phyloP scores from a whole-genome alignment of 2,888 invertebrate species.

The Agrilus cyanescens region DNA sequence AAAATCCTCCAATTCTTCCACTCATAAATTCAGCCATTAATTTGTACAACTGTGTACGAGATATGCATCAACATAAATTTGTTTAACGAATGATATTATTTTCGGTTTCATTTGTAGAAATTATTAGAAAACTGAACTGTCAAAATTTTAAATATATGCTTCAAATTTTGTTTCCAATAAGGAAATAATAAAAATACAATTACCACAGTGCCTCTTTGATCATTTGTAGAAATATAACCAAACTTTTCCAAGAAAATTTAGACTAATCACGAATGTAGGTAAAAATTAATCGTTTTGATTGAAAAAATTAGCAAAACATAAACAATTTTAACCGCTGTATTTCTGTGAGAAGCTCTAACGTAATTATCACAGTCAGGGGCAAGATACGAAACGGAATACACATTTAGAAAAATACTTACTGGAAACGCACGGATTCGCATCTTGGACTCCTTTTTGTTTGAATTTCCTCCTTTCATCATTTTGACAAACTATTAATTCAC shows the following conservation, averaged over 20 bases:
- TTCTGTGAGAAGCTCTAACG: not conserved
- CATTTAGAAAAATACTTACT: slow-evolving; percentile 51
- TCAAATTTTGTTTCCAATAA: not conserved
- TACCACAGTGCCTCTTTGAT: no score
- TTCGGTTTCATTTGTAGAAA: no score
- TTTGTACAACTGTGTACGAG: no score
- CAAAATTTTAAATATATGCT: slow-evolving; percentile 4
- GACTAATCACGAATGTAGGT: no score
- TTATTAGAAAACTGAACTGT: slow-evolving; percentile 1
- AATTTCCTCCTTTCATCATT: slow-evolving; percentile 60
- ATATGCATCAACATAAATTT: no score
- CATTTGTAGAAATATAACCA: no score
- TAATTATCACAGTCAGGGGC: not conserved
- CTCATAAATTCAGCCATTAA: slow-evolving; percentile 22
- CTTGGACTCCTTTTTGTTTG: slow-evolving; percentile 87
- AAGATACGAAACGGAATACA: not conserved
- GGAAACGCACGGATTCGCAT: slow-evolving; percentile 98
- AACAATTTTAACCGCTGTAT: no score
- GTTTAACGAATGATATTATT: no score
- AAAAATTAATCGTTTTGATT: no score
- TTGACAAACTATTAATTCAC: slow-evolving; percentile 26
- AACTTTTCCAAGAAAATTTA: no score
- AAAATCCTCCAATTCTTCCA: slow-evolving; percentile 22
- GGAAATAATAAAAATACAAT: no score
- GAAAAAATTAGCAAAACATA: no score